These are phyloP conservation scores for roundworm (Caenorhabditis elegans) DNA, from an alignment of 1,140 invertebrate species.

Conservation along the genomic window DNA sequence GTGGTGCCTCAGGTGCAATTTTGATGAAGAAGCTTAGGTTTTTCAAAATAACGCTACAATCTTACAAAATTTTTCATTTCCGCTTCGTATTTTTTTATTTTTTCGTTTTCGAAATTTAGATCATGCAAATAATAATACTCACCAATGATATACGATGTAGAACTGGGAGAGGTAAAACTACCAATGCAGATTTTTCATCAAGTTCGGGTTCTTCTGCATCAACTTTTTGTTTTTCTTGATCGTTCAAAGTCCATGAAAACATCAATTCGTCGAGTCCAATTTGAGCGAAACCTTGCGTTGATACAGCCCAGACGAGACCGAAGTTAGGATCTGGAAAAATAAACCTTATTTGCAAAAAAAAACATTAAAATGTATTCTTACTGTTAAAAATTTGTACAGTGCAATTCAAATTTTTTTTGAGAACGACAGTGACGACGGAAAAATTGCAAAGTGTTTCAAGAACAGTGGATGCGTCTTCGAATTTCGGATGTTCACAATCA, in stretches of 20 bases:
- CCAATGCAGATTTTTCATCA: not conserved
- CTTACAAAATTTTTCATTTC: too few species aligned
- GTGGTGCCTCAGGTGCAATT: too few species aligned
- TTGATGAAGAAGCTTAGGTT: too few species aligned
- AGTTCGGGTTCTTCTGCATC: conserved; percentile 20
- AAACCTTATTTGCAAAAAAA: not conserved
- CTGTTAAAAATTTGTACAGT: not conserved
- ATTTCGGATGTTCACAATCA: not conserved
- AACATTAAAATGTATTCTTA: not conserved
- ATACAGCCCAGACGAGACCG: not conserved
- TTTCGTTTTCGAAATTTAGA: too few species aligned
- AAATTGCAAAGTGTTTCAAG: not conserved
- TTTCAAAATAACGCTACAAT: too few species aligned
- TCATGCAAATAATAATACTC: not conserved
- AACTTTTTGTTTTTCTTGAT: not conserved
- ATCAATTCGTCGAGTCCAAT: conserved; percentile 34
- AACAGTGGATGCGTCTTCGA: not conserved
- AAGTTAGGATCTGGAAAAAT: not conserved
- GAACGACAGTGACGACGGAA: not conserved
- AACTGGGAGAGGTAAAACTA: not conserved
- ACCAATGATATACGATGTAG: conserved; percentile 29
- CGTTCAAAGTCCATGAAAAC: conserved; percentile 12
- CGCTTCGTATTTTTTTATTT: not conserved
- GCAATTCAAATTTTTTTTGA: conserved; percentile 25
- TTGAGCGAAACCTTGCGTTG: conserved; percentile 1